Percentiles rank a stretch among this genome's conserved stretches.
Evolutionary conservation across 1,140 invertebrate genomes (phyloP).

Genomic region (Drosophila varians): DNA sequence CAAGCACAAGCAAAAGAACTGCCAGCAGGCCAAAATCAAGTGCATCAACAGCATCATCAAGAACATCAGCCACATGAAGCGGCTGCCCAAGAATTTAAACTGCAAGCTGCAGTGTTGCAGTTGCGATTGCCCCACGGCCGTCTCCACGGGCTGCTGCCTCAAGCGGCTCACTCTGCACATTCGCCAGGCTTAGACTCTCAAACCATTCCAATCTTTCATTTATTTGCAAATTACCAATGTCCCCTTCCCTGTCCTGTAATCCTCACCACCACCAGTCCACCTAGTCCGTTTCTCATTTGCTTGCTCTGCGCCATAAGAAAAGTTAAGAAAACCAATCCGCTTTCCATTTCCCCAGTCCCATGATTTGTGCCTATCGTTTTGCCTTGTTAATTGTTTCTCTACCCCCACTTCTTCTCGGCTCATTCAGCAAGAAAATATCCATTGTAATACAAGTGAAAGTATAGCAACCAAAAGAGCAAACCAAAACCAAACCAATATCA

Average conservation of each 20-base stretch:
- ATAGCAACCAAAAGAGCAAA: conserved; percentile 78
- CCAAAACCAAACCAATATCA: conserved; percentile 40
- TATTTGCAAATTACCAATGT: conserved; percentile 23
- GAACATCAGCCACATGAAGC: conserved; percentile 71
- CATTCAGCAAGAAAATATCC: conserved; percentile 79
- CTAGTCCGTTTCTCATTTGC: conserved; percentile 66
- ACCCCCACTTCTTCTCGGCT: conserved; percentile 60
- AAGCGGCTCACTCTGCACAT: conserved; percentile 74
- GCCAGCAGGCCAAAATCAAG: conserved; percentile 56
- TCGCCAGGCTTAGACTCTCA: conserved; percentile 45
- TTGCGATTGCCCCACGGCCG: conserved; percentile 56
- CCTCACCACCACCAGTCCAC: background rate
- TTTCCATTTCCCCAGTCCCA: conserved; percentile 25
- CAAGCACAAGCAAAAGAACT: conserved; percentile 69
- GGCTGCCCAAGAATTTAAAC: conserved; percentile 63
- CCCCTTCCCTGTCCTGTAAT: background rate
- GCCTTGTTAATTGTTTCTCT: conserved; percentile 65
- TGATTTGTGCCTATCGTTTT: conserved; percentile 32
- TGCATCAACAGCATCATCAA: conserved; percentile 74
- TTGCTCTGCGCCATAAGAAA: conserved; percentile 60
- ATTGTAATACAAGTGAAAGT: conserved; percentile 83
- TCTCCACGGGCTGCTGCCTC: conserved; percentile 58
- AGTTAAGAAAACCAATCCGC: conserved; percentile 13
- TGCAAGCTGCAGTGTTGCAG: conserved; percentile 69
- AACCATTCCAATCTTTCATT: conserved; percentile 1